These are phyloP conservation scores for Notamacropus eugenii DNA, from an alignment of 2,797 vertebrate genomes.

Conservation along the genomic window DNA sequence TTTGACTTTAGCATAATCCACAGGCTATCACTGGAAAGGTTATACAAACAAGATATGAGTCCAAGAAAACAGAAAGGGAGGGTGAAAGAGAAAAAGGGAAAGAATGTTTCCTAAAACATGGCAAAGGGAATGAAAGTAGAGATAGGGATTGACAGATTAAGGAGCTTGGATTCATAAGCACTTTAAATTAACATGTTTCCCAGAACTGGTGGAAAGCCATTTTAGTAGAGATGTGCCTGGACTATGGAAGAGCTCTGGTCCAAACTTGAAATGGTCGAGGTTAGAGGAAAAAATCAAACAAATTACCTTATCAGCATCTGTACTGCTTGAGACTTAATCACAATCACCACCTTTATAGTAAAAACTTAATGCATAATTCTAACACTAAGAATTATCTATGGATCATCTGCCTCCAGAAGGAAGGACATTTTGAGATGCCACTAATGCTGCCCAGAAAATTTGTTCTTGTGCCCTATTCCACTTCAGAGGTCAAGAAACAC, in stretches of 20 bases:
- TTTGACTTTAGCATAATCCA: slow-evolving; percentile 65
- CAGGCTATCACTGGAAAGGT: slow-evolving; percentile 64
- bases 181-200: slow-evolving; percentile 41
- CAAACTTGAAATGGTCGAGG: slow-evolving; percentile 18
- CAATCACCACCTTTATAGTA: slow-evolving; percentile 69
- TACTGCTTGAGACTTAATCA: slow-evolving; percentile 54
- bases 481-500: slow-evolving; percentile 71
- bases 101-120: slow-evolving; percentile 58
- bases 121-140: slow-evolving; percentile 29
- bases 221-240: not conserved
- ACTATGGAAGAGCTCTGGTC: not conserved
- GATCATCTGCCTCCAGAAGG: not conserved
- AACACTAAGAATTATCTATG: slow-evolving; percentile 45
- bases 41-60: slow-evolving; percentile 63
- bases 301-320: slow-evolving; percentile 21
- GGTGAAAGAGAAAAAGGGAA: slow-evolving; percentile 45
- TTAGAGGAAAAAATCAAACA: slow-evolving; percentile 6
- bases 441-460: slow-evolving; percentile 61
- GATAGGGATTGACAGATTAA: not conserved
- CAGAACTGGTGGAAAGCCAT: slow-evolving; percentile 22
- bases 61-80: slow-evolving; percentile 52
- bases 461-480: slow-evolving; percentile 71
- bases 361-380: slow-evolving; percentile 53
- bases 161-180: slow-evolving; percentile 38
- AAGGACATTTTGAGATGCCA: slow-evolving; percentile 68